Evolutionary conservation across 2,888 invertebrate species (phyloP), one percentile per base, ranked within the genome.

Genomic region (Drosophila austrosaltans): DNA sequence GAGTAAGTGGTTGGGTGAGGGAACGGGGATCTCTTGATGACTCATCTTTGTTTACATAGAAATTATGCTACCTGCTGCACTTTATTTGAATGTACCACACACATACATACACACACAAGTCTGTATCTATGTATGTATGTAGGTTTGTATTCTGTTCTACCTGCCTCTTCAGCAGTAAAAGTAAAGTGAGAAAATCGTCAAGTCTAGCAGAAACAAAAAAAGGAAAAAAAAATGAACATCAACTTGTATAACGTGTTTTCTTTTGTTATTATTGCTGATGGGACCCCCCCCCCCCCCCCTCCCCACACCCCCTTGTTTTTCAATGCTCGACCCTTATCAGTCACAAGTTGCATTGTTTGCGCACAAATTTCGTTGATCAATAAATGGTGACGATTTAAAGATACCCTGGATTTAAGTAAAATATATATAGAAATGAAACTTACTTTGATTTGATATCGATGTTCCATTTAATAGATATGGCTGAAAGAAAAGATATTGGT

Each of bases 61-160:
- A 88, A 86, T 83, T 83, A 73, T 87, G 79, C 77, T 88, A 83
- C 89, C 89, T 83, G 83, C 75, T 87, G 79, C 89, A 81, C 56
- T 74, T 53, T 63, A 68, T 53, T 63, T 56, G 48, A 48, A 48
- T 48, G 48, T 48, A 30, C 30, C 54, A 54, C 28, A 28, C 5
- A 16, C 16, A 16, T 16, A 16, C 16, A 16, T 16, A 16, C 54
- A 54, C 28, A 28, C 5, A 54, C 30, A 5, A n/a, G 30, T 54
- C 4, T 54, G 16, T 54, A 22, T 20, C 2, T 48, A 6, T 25
- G 10, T 53, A 28, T 53, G 22, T 53, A 53, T 8, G 1, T 53
- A 30, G 4, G 28, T 53, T 22, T 54, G 12, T 54, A 30, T 25
- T 54, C 30, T 30, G 12, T 30, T 28, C 7, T 63, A 48, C 48